Percentiles rank a stretch among this genome's conserved stretches.
phyloP scores from a whole-genome alignment of 2,113 vertebrate species.

The Rhineura floridana region DNA sequence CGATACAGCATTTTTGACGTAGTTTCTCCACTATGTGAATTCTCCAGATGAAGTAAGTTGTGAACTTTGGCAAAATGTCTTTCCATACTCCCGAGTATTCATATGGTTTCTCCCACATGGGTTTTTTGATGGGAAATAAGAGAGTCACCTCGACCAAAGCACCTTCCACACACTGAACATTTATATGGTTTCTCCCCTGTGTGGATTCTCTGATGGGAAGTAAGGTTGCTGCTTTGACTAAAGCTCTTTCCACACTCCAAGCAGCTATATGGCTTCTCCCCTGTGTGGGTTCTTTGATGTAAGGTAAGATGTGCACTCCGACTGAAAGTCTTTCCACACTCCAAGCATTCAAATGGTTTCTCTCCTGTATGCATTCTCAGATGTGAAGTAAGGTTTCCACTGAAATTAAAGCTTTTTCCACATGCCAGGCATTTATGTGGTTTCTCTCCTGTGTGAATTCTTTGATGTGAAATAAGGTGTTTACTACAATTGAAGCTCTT shows the following conservation, averaged over 20 bases:
- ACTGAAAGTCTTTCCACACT: background rate
- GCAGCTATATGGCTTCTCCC: background rate
- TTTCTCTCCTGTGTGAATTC: background rate
- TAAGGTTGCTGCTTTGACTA: background rate
- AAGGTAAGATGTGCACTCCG: background rate
- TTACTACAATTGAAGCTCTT: constrained; percentile 2
- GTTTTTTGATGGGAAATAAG: background rate
- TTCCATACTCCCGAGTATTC: background rate
- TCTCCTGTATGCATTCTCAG: background rate
- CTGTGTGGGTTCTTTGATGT: background rate
- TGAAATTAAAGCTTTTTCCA: background rate
- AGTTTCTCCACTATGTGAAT: background rate
- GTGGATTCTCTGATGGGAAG: background rate
- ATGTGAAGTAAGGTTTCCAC: background rate
- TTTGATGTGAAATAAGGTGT: background rate
- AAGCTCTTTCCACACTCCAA: background rate
- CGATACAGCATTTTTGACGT: background rate
- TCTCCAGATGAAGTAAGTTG: background rate
- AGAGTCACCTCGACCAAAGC: background rate
- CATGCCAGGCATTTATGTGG: background rate
- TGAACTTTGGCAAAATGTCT: too few species aligned
- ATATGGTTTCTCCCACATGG: background rate
- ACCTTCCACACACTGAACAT: background rate
- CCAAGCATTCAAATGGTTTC: background rate
- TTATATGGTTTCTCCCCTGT: background rate